Base-by-base conservation (phyloP, 1,140 invertebrate genomes). In the Drosophila baimaii region DNA sequence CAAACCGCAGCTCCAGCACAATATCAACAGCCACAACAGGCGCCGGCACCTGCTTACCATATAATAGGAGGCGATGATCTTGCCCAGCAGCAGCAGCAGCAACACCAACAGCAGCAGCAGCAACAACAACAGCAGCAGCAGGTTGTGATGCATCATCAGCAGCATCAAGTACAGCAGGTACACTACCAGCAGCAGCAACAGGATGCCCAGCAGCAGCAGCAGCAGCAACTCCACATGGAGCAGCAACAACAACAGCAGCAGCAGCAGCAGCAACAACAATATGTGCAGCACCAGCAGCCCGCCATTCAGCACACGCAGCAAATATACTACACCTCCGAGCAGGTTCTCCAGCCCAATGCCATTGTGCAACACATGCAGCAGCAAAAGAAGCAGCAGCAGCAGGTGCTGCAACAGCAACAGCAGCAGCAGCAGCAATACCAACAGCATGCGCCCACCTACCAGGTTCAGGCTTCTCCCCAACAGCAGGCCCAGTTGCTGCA, bases 361-460 rank as follows among this genome's bases (percentile, higher is more conserved):
- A 90, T 90, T 49, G 82, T 88, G 4, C 88, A 90, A 29, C 90
- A 90, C 78, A 19, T 81, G 55, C 78, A 93, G 35, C 92, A 93
- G 61, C 92, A 93, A n/a, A 77, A 91, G 49, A 77, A 86, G 41
- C 71, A 82, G 33, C 82, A 90, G 25, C 90, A 91, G 58, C 80
- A 84, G 59, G 55, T 74, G 5, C 33, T 65, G 21, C 82, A 76
- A 25, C 84, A 84, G 17, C 73, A 75, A 27, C 71, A 75, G 17
- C 81, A 85, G 39, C 79, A 88, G 51, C 63, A 77, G n/a, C 64
- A 73, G 7, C 70, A 77, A 44, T 86, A 84, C 27, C 71, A 82
- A 37, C 70, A 77, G 23, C 82, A 74, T 17, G 71, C 81, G 5
- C 73, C 83, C 17, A 54, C 81, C 35, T 86, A 89, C 19, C 72